Evolutionary conservation across 1,140 invertebrate species (phyloP).

Genomic region (Drosophila sulfurigaster): DNA sequence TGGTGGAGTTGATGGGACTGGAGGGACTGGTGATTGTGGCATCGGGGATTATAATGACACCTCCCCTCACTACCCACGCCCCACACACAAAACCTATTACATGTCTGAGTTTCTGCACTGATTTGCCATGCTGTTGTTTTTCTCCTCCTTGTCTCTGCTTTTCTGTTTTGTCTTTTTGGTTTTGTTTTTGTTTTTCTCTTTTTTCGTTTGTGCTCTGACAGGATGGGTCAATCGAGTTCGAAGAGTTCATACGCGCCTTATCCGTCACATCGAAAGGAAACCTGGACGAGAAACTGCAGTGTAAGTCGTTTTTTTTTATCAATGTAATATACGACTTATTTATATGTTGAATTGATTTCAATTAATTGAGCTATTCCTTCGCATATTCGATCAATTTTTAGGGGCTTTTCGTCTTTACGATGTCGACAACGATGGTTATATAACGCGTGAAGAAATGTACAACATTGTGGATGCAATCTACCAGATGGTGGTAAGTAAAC

Average conservation of each 20-base stretch:
- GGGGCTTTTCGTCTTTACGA: slow-evolving; percentile 99
- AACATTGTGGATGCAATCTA: slow-evolving; percentile 99
- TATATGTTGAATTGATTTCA: slow-evolving; percentile 7
- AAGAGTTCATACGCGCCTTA: slow-evolving; percentile 97
- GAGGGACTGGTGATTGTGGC: slow-evolving; percentile 7
- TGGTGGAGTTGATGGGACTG: neutral
- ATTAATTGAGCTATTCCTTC: slow-evolving; percentile 32
- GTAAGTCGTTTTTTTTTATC: slow-evolving; percentile 88
- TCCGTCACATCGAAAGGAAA: slow-evolving; percentile 98
- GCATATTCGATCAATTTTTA: slow-evolving; percentile 84
- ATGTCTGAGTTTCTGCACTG: slow-evolving; percentile 70
- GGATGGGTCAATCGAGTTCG: slow-evolving; percentile 99
- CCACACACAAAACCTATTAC: slow-evolving; percentile 47
- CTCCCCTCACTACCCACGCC: too few relatives aligned
- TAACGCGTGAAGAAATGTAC: slow-evolving; percentile 99
- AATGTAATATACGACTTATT: neutral
- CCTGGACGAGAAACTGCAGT: slow-evolving; percentile 98
- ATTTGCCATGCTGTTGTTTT: slow-evolving; percentile 58
- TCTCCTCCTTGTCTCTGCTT: slow-evolving; percentile 4
- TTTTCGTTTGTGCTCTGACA: slow-evolving; percentile 82
- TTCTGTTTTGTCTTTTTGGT: neutral
- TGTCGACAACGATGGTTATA: slow-evolving; percentile 99
- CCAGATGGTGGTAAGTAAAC: slow-evolving; percentile 97
- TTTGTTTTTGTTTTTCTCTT: slow-evolving; percentile 18
- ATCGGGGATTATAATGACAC: slow-evolving; percentile 4